These are phyloP conservation scores for Achlya flavicornis DNA, from an alignment of 2,888 invertebrate genomes.

Conservation along the genomic window DNA sequence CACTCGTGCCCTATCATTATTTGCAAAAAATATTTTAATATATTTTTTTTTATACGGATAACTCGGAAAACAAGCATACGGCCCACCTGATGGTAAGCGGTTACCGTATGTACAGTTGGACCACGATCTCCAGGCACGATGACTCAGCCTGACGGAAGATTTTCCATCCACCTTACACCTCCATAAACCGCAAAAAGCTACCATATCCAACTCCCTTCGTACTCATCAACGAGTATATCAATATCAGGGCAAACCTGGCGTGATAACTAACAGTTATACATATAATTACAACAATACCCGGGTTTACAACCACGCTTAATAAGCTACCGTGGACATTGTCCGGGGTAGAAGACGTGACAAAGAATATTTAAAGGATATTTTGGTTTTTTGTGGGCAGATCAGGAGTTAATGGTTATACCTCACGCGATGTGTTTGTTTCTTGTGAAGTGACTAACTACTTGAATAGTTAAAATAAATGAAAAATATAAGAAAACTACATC, in stretches of 20 bases:
- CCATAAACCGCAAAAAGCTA: too few species aligned
- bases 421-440: background rate
- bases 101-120: too few species aligned
- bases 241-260: conserved; percentile 46
- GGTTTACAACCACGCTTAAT: conserved; percentile 39
- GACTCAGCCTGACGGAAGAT: too few species aligned
- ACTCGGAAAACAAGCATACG: too few species aligned
- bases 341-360: conserved; percentile 18
- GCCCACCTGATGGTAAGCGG: too few species aligned
- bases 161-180: too few species aligned
- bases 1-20: too few species aligned
- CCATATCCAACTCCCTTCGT: conserved; percentile 20
- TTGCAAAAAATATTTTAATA: too few species aligned
- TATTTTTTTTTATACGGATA: too few species aligned
- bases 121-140: too few species aligned
- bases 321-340: conserved; percentile 26
- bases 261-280: conserved; percentile 41
- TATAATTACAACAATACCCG: conserved; percentile 44
- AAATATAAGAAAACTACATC: too few species aligned
- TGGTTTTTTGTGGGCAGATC: conserved; percentile 5
- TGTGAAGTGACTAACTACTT: background rate
- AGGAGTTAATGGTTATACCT: background rate
- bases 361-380: conserved; percentile 2
- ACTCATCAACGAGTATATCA: conserved; percentile 32
- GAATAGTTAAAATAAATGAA: too few species aligned